These are phyloP conservation scores for Acrocephalus scirpaceus DNA, from an alignment of 2,797 vertebrate species.

Conservation along the genomic window DNA sequence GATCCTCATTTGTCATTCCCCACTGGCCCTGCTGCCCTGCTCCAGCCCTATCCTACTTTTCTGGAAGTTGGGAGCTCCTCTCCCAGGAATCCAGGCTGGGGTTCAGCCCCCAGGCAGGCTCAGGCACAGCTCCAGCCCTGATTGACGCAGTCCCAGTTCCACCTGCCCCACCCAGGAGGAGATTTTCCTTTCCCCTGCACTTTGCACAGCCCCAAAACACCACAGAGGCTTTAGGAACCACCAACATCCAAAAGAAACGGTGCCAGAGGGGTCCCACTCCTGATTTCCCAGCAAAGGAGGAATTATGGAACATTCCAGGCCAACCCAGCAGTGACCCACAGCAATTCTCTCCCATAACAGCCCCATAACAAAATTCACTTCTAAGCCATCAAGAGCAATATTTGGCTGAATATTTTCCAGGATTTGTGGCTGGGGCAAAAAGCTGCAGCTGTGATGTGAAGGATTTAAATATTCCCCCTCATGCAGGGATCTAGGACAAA, in stretches of 20 bases:
- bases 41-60: rapidly evolving
- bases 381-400: not conserved
- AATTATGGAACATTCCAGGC: not conserved
- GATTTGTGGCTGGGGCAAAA: not conserved
- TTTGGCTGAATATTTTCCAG: not conserved
- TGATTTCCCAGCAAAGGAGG: not conserved
- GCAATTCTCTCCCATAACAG: not conserved
- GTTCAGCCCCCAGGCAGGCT: not conserved
- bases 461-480: not conserved
- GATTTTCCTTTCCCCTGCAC: not conserved
- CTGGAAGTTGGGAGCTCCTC: not conserved
- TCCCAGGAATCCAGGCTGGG: rapidly evolving
- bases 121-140: not conserved
- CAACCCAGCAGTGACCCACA: not conserved
- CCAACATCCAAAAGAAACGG: not conserved
- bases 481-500: not conserved
- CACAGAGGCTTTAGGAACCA: not conserved
- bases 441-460: not conserved
- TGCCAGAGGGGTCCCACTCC: not conserved
- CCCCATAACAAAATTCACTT: not conserved
- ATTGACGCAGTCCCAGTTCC: not conserved
- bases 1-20: not conserved
- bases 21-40: not conserved
- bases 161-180: not conserved
- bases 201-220: not conserved